These are phyloP conservation scores for Biston stratarius DNA, from an alignment of 2,888 invertebrate species.

Conservation along the genomic window DNA sequence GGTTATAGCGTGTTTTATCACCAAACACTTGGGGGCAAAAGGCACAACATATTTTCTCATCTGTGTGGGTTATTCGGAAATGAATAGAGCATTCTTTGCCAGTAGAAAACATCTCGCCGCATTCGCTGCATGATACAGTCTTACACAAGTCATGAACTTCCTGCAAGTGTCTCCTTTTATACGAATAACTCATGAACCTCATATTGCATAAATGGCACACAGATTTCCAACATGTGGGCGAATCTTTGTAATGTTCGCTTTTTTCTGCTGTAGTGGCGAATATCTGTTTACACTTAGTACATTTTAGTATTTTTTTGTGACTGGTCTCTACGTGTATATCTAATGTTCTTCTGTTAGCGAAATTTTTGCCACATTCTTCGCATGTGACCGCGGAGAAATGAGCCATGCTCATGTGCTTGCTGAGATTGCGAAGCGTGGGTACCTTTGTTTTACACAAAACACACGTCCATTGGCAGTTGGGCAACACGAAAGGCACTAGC, in stretches of 20 bases:
- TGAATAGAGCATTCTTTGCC: slow-evolving; percentile 30
- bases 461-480: slow-evolving; percentile 36
- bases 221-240: slow-evolving; percentile 33
- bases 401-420: slow-evolving; percentile 47
- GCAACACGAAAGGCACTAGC: slow-evolving; percentile 39
- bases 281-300: slow-evolving; percentile 33
- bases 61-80: slow-evolving; percentile 32
- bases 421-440: slow-evolving; percentile 42
- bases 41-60: slow-evolving; percentile 29
- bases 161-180: slow-evolving; percentile 38
- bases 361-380: slow-evolving; percentile 44
- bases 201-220: slow-evolving; percentile 41
- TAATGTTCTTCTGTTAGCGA: slow-evolving; percentile 27
- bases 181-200: slow-evolving; percentile 31
- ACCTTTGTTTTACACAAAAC: slow-evolving; percentile 32
- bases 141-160: slow-evolving; percentile 45
- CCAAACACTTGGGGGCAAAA: slow-evolving; percentile 33
- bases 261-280: slow-evolving; percentile 34
- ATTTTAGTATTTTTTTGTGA: slow-evolving; percentile 36
- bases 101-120: slow-evolving; percentile 25
- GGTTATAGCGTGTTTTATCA: slow-evolving; percentile 24
- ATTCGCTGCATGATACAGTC: slow-evolving; percentile 32
- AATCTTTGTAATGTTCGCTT: slow-evolving; percentile 29
- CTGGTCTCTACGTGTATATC: slow-evolving; percentile 24
- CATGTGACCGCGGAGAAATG: slow-evolving; percentile 50